Conservation (phyloP, 1,140 invertebrate species). For the Argopecten irradians region DNA sequence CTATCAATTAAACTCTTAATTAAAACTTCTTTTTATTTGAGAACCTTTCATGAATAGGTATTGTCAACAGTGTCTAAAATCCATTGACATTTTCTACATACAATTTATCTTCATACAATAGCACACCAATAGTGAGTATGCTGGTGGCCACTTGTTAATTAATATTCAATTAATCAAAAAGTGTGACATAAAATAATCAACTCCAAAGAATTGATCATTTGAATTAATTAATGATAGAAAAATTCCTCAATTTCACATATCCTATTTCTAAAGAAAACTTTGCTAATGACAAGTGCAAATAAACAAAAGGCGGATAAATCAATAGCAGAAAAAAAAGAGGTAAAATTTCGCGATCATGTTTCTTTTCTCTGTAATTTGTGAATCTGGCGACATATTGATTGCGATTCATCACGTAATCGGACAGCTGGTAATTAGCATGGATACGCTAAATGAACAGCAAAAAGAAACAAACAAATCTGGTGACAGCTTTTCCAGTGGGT, state of each 20-base stretch:
- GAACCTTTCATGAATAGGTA: too few species aligned
- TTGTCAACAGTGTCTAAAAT: too few species aligned
- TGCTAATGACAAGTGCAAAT: background rate
- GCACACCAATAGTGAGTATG: too few species aligned
- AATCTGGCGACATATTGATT: background rate
- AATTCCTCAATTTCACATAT: background rate
- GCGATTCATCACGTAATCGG: background rate
- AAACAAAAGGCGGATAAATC: background rate
- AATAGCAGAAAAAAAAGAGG: background rate
- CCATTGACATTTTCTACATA: too few species aligned
- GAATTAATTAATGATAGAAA: background rate
- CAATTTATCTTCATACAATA: too few species aligned
- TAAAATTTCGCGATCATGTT: background rate
- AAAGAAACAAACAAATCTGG: background rate
- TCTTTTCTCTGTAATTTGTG: background rate
- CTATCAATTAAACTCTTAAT: too few species aligned
- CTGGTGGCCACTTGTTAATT: too few species aligned
- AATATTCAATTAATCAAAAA: too few species aligned
- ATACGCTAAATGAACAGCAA: background rate
- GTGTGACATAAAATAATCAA: too few species aligned
- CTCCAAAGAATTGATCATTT: too few species aligned
- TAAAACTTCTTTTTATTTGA: too few species aligned
- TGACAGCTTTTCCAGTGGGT: slow-evolving; percentile 13
- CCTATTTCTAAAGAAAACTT: background rate
- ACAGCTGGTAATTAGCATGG: background rate